These are phyloP conservation scores for Sarcophaga caerulescens DNA, from an alignment of 2,888 invertebrate genomes.

Conservation along the genomic window DNA sequence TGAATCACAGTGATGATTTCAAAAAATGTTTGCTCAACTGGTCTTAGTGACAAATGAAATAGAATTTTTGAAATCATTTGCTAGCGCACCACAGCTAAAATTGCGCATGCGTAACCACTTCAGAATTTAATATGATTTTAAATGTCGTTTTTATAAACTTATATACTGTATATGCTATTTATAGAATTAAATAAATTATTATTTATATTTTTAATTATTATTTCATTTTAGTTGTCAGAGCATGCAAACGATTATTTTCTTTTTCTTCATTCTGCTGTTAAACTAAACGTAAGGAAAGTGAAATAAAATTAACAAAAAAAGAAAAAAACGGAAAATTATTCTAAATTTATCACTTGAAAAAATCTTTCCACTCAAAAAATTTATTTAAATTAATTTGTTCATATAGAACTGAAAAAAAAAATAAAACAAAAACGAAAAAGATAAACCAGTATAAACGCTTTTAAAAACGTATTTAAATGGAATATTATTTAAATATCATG, in stretches of 20 bases:
- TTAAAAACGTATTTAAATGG: too few relatives aligned
- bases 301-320: background rate
- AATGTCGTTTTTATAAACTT: too few relatives aligned
- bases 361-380: slow-evolving; percentile 9
- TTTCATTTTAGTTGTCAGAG: background rate
- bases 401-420: background rate
- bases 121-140: background rate
- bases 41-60: background rate
- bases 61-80: slow-evolving; percentile 10
- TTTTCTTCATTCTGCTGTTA: background rate
- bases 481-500: too few relatives aligned
- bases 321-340: background rate
- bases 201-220: background rate
- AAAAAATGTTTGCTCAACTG: background rate
- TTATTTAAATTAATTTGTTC: background rate
- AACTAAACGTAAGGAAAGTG: background rate
- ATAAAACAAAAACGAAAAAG: background rate
- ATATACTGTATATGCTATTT: background rate
- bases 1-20: slow-evolving; percentile 40
- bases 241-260: background rate
- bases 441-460: too few relatives aligned
- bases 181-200: background rate
- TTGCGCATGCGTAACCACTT: slow-evolving; percentile 53
- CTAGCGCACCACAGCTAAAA: slow-evolving; percentile 1
- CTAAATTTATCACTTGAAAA: background rate